These are phyloP conservation scores for Molorchus minor DNA, from an alignment of 2,888 invertebrate species.

Conservation along the genomic window DNA sequence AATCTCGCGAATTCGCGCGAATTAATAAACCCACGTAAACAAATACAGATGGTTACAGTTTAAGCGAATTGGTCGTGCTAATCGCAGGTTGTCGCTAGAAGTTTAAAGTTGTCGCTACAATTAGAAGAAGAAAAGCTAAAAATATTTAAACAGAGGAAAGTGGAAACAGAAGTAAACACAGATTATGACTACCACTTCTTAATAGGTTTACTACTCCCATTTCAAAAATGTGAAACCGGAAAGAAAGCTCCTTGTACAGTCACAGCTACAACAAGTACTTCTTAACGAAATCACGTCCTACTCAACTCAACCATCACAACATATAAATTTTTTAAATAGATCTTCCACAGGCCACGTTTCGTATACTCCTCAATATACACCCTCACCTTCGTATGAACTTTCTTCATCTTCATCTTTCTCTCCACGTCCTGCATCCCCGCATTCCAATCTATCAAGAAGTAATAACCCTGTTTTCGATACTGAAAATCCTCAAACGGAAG, in stretches of 20 bases:
- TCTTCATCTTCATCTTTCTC: constrained; percentile 22
- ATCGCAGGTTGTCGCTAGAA: no score
- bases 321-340: constrained; percentile 11
- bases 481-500: not conserved
- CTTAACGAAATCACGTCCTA: constrained; percentile 15
- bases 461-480: constrained; percentile 5
- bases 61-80: no score
- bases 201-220: constrained; percentile 23
- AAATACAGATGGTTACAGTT: no score
- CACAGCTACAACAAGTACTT: constrained; percentile 19
- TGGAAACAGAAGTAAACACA: not conserved
- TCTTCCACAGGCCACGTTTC: constrained; percentile 7
- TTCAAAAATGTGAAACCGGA: constrained; percentile 24
- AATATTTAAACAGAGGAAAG: not conserved
- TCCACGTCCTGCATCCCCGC: constrained; percentile 7
- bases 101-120: no score
- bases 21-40: no score
- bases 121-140: not conserved
- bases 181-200: not conserved
- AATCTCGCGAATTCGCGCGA: no score
- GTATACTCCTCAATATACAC: constrained; percentile 14
- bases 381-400: constrained; percentile 20
- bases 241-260: constrained; percentile 21
- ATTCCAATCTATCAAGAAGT: constrained; percentile 9
- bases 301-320: constrained; percentile 18